A percentile compares a stretch with the other conserved stretches of the same genome.
These are phyloP conservation scores for Matsumyia berberina DNA, from an alignment of 2,888 invertebrate species.

Conservation along the genomic window DNA sequence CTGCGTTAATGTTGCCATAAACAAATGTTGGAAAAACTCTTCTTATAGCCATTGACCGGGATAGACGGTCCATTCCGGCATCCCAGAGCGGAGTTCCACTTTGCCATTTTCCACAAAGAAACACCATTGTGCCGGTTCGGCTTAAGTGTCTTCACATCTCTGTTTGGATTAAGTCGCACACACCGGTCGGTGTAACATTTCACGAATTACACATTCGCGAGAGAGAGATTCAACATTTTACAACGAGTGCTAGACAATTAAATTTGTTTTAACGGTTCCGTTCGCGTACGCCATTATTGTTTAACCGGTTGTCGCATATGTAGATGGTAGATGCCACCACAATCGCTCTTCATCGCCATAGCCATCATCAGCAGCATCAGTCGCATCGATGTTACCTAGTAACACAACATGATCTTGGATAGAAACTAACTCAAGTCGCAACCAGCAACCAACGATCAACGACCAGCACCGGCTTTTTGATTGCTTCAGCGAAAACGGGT, in stretches of 20 bases:
- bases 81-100: background rate
- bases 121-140: constrained; percentile 4
- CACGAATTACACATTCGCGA: no score
- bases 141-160: background rate
- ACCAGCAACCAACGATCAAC: constrained; percentile 1
- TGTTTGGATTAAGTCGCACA: background rate
- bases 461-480: constrained; percentile 63
- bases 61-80: constrained; percentile 13
- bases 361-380: constrained; percentile 30
- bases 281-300: constrained; percentile 43
- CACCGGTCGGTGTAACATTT: no score
- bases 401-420: constrained; percentile 14
- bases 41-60: constrained; percentile 20
- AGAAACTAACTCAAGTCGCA: constrained; percentile 10
- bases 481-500: constrained; percentile 70
- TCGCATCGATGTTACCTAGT: constrained; percentile 5
- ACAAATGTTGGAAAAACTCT: constrained; percentile 3
- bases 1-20: constrained; percentile 8
- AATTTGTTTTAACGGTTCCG: constrained; percentile 62
- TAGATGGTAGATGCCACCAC: constrained; percentile 59
- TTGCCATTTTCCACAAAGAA: constrained; percentile 6
- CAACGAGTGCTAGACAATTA: constrained; percentile 61
- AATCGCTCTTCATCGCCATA: constrained; percentile 26
- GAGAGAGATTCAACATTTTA: constrained; percentile 51
- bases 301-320: constrained; percentile 68